These are phyloP conservation scores for Psilopsiagon aurifrons DNA, from an alignment of 2,113 vertebrate genomes.

Conservation along the genomic window DNA sequence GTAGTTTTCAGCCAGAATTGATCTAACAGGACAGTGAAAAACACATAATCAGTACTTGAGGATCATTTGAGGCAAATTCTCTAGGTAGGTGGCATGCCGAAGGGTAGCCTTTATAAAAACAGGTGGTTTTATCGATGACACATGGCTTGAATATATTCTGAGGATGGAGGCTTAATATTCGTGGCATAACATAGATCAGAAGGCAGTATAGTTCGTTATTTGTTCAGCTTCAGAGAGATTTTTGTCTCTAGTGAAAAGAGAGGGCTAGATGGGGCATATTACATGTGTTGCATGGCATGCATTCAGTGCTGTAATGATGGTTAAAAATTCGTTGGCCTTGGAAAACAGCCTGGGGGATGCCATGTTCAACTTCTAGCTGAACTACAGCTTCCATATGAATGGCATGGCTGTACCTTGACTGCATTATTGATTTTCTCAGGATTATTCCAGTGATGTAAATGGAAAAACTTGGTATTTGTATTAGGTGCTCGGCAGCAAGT, in stretches of 20 bases:
- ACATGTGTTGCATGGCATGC: conserved; percentile 7
- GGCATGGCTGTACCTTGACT: neutral
- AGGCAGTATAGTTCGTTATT: neutral
- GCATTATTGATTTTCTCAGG: neutral
- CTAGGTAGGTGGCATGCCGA: neutral
- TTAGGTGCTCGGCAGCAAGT: neutral
- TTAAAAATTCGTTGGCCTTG: conserved; percentile 36
- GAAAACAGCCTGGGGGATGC: conserved; percentile 43
- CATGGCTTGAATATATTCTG: neutral
- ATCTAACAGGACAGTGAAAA: neutral
- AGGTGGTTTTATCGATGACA: neutral
- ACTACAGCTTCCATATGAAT: neutral
- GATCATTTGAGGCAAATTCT: neutral
- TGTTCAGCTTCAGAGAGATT: neutral
- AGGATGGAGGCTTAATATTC: neutral
- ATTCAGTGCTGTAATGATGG: neutral
- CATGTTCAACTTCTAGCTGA: neutral
- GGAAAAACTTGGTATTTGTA: neutral
- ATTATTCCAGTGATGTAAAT: neutral
- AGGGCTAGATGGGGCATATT: neutral
- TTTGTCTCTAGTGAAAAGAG: neutral
- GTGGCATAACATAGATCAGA: neutral
- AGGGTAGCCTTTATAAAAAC: neutral
- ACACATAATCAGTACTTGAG: neutral
- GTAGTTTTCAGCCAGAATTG: neutral